Evolutionary conservation across 2,797 vertebrate genomes (phyloP).

Genomic region (Strix occidentalis): DNA sequence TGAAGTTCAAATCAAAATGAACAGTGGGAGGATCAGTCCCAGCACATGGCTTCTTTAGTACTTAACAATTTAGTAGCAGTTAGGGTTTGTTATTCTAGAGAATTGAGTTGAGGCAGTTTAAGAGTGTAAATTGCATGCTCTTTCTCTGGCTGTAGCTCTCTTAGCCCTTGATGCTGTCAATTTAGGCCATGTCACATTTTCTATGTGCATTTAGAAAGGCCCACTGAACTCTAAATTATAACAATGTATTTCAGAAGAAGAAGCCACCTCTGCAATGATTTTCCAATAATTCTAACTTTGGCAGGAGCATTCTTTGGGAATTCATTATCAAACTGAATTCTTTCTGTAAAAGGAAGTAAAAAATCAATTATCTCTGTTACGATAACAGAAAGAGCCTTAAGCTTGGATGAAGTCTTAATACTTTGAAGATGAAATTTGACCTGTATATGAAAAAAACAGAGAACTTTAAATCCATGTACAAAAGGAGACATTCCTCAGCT

Average conservation of each 20-base stretch:
- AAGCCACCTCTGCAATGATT: neutral
- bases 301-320: neutral
- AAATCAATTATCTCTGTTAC: neutral
- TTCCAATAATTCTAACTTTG: conserved; percentile 4
- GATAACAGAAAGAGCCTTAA: neutral
- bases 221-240: neutral
- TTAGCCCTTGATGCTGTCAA: neutral
- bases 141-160: neutral
- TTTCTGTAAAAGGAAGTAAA: neutral
- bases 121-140: neutral
- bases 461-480: neutral
- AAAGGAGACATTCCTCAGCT: neutral
- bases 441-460: neutral
- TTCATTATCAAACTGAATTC: neutral
- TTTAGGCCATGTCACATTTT: neutral
- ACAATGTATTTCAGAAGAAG: conserved; percentile 5
- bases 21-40: neutral
- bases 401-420: neutral
- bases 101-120: neutral
- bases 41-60: neutral
- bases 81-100: neutral
- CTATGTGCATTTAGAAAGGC: neutral
- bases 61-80: neutral
- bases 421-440: conserved; percentile 7
- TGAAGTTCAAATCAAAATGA: neutral